Evolutionary conservation across 1,140 invertebrate genomes (phyloP).

Genomic region (Monochamus saltuarius): DNA sequence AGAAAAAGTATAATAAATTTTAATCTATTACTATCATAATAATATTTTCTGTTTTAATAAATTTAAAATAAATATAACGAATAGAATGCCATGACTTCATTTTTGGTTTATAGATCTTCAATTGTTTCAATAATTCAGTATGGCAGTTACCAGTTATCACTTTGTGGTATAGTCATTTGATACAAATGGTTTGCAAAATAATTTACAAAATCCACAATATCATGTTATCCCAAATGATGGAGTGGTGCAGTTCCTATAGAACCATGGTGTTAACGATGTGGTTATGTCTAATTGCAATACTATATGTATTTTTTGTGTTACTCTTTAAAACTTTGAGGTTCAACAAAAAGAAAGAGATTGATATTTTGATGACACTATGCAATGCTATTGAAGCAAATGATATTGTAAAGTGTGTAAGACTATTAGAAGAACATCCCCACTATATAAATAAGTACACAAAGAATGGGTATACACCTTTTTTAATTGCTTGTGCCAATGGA

Average conservation of each 20-base stretch:
- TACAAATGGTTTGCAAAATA: background rate
- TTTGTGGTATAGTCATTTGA: too few species aligned
- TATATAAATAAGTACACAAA: constrained; percentile 27
- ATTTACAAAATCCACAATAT: constrained; percentile 4
- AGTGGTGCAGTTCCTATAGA: constrained; percentile 12
- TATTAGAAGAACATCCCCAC: constrained; percentile 23
- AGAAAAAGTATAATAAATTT: too few species aligned
- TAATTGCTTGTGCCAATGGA: constrained; percentile 39
- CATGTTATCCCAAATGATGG: constrained; percentile 2
- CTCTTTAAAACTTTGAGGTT: background rate
- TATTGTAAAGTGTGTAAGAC: constrained; percentile 11
- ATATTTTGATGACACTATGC: constrained; percentile 20
- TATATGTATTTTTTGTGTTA: constrained; percentile 6
- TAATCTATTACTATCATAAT: too few species aligned
- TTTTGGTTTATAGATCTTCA: too few species aligned
- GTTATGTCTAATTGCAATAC: constrained; percentile 12
- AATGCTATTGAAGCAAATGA: constrained; percentile 21
- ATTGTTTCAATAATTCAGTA: too few species aligned
- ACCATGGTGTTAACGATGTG: constrained; percentile 10
- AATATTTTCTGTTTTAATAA: too few species aligned
- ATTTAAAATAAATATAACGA: too few species aligned
- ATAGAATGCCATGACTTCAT: too few species aligned
- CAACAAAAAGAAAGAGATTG: background rate
- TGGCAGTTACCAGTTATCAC: too few species aligned
- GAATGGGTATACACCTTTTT: constrained; percentile 33